These are phyloP conservation scores for Syngnathus rostellatus DNA, from an alignment of 2,797 vertebrate species.

Conservation along the genomic window DNA sequence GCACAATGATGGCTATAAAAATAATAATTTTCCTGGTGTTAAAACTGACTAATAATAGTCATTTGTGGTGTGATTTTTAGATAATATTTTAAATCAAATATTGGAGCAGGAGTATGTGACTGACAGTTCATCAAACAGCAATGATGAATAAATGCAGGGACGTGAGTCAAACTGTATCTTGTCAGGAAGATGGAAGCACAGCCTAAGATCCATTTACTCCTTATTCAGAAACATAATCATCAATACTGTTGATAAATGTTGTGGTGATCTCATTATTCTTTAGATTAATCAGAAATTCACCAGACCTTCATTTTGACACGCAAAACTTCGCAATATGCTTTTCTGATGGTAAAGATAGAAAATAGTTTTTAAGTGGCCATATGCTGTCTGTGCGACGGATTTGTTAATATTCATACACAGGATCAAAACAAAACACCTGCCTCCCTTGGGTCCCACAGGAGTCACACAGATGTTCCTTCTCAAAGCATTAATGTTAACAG, in stretches of 20 bases:
- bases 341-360: not conserved
- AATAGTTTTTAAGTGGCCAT: not conserved
- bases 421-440: conserved; percentile 8
- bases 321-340: not conserved
- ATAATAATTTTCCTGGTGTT: not conserved
- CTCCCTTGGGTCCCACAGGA: not conserved
- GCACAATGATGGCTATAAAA: not conserved
- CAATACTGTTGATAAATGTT: not conserved
- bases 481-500: not conserved
- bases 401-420: not conserved
- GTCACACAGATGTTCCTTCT: conserved; percentile 3
- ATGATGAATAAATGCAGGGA: not conserved
- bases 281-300: not conserved
- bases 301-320: not conserved
- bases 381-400: not conserved
- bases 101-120: not conserved
- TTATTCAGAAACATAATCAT: not conserved
- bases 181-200: not conserved
- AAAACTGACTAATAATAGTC: not conserved
- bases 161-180: no score
- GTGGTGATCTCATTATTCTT: not conserved
- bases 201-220: not conserved
- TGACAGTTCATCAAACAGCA: not conserved
- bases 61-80: not conserved
- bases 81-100: not conserved